Conservation (phyloP, 2,113 vertebrate species). For the Anas platyrhynchos region DNA sequence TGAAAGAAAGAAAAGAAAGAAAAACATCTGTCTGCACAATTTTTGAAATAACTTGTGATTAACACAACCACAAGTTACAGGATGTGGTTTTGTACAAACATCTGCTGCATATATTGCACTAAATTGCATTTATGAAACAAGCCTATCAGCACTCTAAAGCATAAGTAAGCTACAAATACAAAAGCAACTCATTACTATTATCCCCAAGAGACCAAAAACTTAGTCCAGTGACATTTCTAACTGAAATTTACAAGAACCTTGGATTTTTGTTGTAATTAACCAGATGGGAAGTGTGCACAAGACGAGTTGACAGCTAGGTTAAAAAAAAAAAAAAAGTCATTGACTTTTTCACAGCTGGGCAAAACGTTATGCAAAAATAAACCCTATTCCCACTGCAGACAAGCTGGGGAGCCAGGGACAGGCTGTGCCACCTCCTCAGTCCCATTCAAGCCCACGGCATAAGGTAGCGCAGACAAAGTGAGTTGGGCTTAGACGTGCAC, state of each 20-base stretch:
- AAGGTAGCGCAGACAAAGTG: rapidly evolving
- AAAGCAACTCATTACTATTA: background rate
- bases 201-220: background rate
- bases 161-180: background rate
- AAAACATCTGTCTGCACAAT: background rate
- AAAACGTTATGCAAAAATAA: background rate
- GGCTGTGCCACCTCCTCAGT: background rate
- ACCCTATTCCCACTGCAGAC: background rate
- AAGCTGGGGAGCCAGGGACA: background rate
- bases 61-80: background rate
- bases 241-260: background rate
- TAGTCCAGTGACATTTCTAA: background rate
- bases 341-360: background rate
- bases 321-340: background rate
- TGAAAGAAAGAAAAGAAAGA: background rate
- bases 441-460: background rate
- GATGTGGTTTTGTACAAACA: background rate
- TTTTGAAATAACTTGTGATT: background rate
- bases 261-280: background rate
- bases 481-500: background rate
- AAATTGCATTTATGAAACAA: background rate
- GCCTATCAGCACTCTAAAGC: background rate
- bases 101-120: background rate
- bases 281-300: background rate
- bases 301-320: background rate